Conservation (phyloP, 2,797 vertebrate genomes). For the Gephyroberyx darwinii region DNA sequence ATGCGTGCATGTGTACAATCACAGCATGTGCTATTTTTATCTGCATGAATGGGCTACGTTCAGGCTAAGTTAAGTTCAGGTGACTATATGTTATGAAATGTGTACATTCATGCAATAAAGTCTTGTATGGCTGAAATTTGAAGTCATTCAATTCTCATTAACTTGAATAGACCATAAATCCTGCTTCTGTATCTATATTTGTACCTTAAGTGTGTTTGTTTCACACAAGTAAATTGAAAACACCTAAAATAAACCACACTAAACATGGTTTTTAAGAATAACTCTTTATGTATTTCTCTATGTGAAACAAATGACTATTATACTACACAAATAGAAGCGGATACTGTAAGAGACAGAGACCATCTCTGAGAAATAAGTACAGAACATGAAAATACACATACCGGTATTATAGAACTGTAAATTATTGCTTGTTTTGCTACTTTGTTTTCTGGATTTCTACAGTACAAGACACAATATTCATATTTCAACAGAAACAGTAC, state of each 20-base stretch:
- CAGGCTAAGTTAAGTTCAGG: no score
- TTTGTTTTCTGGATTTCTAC: constrained; percentile 82
- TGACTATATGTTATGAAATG: no score
- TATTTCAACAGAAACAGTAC: constrained; percentile 81
- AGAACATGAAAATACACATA: constrained; percentile 82
- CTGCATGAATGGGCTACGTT: no score
- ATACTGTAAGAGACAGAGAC: constrained; percentile 80
- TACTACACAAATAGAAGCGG: constrained; percentile 85
- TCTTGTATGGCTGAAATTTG: no score
- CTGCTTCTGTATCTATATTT: background rate
- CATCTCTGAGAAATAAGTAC: constrained; percentile 80
- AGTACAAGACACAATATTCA: constrained; percentile 84
- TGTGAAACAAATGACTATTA: constrained; percentile 84
- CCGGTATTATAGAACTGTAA: constrained; percentile 79
- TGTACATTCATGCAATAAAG: no score
- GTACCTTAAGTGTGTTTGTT: background rate
- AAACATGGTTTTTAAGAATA: constrained; percentile 79
- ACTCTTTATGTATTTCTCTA: constrained; percentile 81
- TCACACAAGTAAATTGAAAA: background rate
- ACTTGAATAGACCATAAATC: background rate
- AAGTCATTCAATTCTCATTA: no score
- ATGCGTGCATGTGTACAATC: no score
- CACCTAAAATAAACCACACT: constrained; percentile 64
- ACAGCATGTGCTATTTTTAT: no score
- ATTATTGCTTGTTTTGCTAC: constrained; percentile 88